A percentile compares a stretch with the other conserved stretches of the same genome.
These are phyloP conservation scores for Podarcis cretensis DNA, from an alignment of 2,113 vertebrate genomes.

Conservation along the genomic window DNA sequence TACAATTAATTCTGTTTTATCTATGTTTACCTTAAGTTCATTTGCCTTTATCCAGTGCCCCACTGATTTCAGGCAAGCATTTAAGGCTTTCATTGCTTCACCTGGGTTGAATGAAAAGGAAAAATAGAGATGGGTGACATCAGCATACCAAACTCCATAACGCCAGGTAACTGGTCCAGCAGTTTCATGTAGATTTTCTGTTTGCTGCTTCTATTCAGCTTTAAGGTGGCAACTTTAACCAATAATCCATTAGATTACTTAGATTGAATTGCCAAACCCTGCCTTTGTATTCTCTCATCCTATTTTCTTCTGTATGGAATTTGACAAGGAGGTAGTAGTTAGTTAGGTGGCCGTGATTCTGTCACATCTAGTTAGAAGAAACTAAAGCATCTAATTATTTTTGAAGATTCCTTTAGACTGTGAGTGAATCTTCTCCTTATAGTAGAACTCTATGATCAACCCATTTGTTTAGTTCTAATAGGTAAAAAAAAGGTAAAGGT, in stretches of 20 bases:
- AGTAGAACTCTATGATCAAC: neutral
- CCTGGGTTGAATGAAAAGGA: too few species aligned
- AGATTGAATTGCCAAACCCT: neutral
- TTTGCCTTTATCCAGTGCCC: neutral
- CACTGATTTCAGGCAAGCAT: neutral
- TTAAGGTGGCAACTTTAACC: neutral
- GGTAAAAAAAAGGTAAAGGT: too few species aligned
- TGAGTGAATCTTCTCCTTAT: neutral
- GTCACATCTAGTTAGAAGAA: neutral
- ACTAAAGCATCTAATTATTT: accelerated
- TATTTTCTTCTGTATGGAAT: neutral
- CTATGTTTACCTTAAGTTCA: neutral
- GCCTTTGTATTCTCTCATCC: neutral
- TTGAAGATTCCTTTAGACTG: neutral
- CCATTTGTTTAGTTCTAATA: neutral
- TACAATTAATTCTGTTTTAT: neutral
- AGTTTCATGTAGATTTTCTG: neutral
- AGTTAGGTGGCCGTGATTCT: accelerated
- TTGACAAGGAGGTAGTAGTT: neutral
- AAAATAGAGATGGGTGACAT: too few species aligned
- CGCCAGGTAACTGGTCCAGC: neutral
- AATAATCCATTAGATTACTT: neutral
- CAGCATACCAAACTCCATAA: too few species aligned
- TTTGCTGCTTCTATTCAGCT: neutral
- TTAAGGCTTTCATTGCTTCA: neutral